Base-by-base conservation (phyloP, 2,113 vertebrate species). In the Cavia aperea region DNA sequence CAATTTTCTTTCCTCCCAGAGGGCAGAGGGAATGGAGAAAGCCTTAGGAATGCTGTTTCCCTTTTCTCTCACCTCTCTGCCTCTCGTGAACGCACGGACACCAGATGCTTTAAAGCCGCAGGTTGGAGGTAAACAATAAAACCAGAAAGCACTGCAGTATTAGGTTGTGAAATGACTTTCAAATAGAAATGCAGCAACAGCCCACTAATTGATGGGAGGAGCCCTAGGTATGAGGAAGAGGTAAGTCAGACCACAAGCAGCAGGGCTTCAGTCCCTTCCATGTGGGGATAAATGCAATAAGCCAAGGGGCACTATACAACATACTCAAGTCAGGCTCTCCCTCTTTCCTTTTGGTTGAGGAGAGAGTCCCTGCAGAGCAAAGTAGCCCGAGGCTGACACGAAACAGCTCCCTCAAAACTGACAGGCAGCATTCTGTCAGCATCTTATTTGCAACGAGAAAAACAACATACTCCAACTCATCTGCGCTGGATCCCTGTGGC, bases 101-200 rank as follows among this genome's bases (percentile, higher is more conserved):
- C 92, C 97, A 97, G 96, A 97, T 92, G 96, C 97, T 93, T 58
- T 51, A 0, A 63, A 96, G 92, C 94, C 24, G 81, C 94, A 95
- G 96, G 95, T 92, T 96, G 90, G 68, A 96, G n/a, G 93, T 81
- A 95, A 51, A 94, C 86, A 95, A 96, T 89, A 96, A 96, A 96
- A 86, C 94, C 95, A n/a, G 84, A 60, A 92, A 91, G 75, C 6
- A 89, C 0, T 23, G 79, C 89, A 92, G 91, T 92, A 95, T 81
- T 86, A 94, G 93, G 92, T 95, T 95, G 96, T 89, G 89, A 96
- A 97, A 94, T 90, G 95, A 92, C 94, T 97, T 96, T 96, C 97
- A 96, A 93, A 94, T 9, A 77, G 94, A 92, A 96, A 78, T 15
- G 4, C 16, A 26, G 89, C 95, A 78, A 72, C 39, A 90, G 84